Conservation (phyloP, 2,113 vertebrate species). For the Haemorhous mexicanus region DNA sequence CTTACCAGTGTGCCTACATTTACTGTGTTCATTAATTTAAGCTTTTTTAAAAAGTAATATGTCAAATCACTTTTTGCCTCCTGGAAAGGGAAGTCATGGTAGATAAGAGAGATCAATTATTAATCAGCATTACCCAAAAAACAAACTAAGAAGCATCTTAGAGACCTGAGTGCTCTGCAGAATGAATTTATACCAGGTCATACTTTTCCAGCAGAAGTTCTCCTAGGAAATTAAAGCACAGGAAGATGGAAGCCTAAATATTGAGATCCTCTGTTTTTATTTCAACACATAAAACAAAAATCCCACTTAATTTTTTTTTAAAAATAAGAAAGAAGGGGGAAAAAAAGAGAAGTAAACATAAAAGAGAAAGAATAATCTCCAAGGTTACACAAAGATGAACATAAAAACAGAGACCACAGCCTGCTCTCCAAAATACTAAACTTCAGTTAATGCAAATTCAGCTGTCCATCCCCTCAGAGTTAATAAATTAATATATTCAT, state of each 20-base stretch:
- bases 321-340: neutral
- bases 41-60: neutral
- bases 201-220: neutral
- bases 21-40: constrained; percentile 33
- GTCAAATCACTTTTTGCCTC: neutral
- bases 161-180: neutral
- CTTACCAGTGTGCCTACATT: constrained; percentile 11
- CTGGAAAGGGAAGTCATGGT: constrained; percentile 7
- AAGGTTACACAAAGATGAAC: neutral
- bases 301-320: neutral
- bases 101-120: constrained; percentile 1
- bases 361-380: neutral
- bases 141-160: neutral
- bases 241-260: neutral
- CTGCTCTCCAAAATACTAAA: neutral
- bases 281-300: neutral
- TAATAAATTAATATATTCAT: neutral
- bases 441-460: neutral
- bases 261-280: neutral
- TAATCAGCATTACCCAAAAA: neutral
- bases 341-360: neutral
- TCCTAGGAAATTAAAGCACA: neutral
- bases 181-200: neutral
- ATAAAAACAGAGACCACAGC: neutral
- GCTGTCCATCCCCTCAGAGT: neutral